phyloP scores from a whole-genome alignment of 2,113 vertebrate species.

The Petrocephalus zakoni region DNA sequence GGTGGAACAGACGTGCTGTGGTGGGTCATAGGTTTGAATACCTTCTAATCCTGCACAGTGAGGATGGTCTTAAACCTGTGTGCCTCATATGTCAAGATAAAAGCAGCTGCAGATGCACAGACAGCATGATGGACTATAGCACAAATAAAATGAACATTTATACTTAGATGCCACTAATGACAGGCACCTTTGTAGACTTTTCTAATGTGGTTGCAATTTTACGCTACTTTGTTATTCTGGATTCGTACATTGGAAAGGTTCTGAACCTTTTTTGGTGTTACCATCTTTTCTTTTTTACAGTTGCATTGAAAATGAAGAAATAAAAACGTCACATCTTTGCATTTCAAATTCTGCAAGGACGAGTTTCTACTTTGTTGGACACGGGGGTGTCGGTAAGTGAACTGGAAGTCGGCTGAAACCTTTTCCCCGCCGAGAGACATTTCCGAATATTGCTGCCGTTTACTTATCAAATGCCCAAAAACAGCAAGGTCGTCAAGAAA shows the following conservation, averaged over 20 bases:
- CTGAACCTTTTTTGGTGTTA: background rate
- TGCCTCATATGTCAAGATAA: background rate
- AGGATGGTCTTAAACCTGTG: background rate
- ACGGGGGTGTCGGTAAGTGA: background rate
- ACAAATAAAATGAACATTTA: background rate
- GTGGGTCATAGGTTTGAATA: background rate
- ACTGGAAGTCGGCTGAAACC: constrained; percentile 1
- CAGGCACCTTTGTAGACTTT: background rate
- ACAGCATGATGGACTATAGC: background rate
- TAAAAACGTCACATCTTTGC: constrained; percentile 33
- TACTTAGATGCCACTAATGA: background rate
- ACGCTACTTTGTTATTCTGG: background rate
- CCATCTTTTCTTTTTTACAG: constrained; percentile 37
- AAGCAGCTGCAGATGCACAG: background rate
- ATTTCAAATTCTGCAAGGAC: constrained; percentile 20
- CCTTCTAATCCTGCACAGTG: background rate
- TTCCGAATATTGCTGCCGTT: constrained; percentile 42
- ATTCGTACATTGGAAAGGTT: background rate
- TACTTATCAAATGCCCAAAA: constrained; percentile 91
- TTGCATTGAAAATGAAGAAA: constrained; percentile 57
- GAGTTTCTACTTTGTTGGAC: background rate
- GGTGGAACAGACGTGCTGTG: background rate
- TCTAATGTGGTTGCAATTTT: background rate
- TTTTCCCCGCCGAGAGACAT: constrained; percentile 42
- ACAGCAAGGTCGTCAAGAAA: constrained; percentile 91